Percentiles rank a stretch among this genome's conserved stretches.
Conservation (phyloP, 2,888 invertebrate genomes). For the Andrena praecox region DNA sequence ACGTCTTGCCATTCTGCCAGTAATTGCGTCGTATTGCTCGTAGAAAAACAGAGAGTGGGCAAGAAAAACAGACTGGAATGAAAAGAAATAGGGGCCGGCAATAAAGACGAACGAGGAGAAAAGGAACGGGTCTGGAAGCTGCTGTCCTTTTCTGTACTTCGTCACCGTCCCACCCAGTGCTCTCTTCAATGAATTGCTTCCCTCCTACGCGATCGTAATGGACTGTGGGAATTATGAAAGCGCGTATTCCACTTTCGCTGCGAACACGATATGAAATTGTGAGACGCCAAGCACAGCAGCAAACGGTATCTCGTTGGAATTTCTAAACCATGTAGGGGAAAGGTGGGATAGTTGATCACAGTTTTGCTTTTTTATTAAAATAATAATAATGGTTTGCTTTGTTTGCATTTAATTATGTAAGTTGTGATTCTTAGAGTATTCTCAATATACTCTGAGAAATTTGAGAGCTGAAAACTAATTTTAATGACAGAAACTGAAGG, state of each 20-base stretch:
- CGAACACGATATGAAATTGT: not conserved
- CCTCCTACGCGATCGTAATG: not conserved
- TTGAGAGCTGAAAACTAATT: no score
- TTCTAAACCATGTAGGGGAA: not conserved
- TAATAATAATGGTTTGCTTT: no score
- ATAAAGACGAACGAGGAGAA: conserved; percentile 22
- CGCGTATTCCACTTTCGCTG: not conserved
- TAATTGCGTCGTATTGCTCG: conserved; percentile 72
- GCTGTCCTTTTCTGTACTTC: conserved; percentile 4
- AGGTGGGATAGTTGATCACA: no score
- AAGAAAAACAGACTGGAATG: conserved; percentile 44
- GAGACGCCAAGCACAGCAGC: no score
- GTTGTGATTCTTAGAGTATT: no score
- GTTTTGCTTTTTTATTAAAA: no score
- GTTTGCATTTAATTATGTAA: no score
- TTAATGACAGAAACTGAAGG: no score
- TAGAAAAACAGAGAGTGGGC: conserved; percentile 45
- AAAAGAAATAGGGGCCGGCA: conserved; percentile 44
- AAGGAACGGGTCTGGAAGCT: conserved; percentile 14
- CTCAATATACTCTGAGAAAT: no score
- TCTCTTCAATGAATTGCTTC: conserved; percentile 3
- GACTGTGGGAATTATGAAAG: not conserved
- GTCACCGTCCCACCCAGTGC: not conserved
- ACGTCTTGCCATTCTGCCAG: conserved; percentile 73
- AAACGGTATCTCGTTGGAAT: no score